Conservation (phyloP, 2,888 invertebrate species). For the Carpatolechia fugitivella region DNA sequence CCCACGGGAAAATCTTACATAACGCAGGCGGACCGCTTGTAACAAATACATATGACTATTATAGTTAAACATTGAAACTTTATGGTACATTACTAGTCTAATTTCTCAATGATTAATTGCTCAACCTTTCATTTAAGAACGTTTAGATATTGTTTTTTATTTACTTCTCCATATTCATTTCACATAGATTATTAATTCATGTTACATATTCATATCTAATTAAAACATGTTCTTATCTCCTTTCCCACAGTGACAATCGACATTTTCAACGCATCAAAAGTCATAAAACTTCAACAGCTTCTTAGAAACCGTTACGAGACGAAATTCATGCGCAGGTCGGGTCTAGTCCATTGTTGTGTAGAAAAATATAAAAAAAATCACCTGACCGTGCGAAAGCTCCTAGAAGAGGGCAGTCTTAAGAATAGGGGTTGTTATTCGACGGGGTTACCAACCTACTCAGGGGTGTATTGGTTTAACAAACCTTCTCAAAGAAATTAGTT, state of each 20-base stretch:
- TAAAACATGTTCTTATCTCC: neutral
- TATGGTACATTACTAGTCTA: too few species aligned
- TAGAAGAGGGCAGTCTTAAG: constrained; percentile 25
- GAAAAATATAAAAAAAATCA: constrained; percentile 40
- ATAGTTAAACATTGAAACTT: too few species aligned
- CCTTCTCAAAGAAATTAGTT: constrained; percentile 1
- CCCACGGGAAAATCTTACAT: too few species aligned
- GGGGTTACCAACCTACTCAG: constrained; percentile 14
- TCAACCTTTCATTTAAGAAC: too few species aligned
- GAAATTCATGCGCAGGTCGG: constrained; percentile 19
- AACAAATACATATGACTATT: too few species aligned
- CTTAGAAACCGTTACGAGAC: constrained; percentile 50
- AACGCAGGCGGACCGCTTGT: too few species aligned
- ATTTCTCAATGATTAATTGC: too few species aligned
- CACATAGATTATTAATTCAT: too few species aligned
- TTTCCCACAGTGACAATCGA: constrained; percentile 1
- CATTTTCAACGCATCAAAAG: constrained; percentile 29
- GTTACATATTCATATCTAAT: too few species aligned
- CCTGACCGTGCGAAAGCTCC: constrained; percentile 60
- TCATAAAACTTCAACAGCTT: constrained; percentile 41
- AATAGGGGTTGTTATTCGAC: constrained; percentile 26
- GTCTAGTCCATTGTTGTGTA: neutral
- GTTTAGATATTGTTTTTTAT: too few species aligned
- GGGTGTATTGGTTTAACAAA: neutral
- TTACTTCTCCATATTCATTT: too few species aligned